Percentiles rank a stretch among this genome's conserved stretches.
Conservation (phyloP, 1,140 invertebrate species). For the Andrena cerasifolii region DNA sequence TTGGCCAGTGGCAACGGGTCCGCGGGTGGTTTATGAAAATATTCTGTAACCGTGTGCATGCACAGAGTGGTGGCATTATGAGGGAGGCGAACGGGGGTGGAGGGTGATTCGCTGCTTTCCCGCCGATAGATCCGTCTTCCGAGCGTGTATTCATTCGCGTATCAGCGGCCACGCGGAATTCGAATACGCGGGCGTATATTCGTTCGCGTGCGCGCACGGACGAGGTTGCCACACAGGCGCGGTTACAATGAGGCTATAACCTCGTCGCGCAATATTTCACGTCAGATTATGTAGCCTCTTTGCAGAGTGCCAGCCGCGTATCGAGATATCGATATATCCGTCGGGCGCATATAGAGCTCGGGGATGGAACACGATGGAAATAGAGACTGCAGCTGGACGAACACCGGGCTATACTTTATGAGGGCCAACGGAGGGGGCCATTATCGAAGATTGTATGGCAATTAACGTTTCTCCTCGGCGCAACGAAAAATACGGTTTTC, state of each 20-base stretch:
- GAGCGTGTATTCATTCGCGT: slow-evolving; percentile 26
- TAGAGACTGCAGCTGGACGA: slow-evolving; percentile 53
- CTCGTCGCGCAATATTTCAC: slow-evolving; percentile 65
- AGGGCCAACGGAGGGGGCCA: slow-evolving; percentile 1
- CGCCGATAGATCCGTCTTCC: slow-evolving; percentile 20
- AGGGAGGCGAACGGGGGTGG: slow-evolving; percentile 17
- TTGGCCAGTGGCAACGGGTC: slow-evolving; percentile 22
- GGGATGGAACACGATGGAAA: slow-evolving; percentile 44
- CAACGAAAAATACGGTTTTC: background rate
- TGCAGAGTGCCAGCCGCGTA: slow-evolving; percentile 49
- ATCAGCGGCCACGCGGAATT: background rate
- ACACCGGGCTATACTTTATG: background rate
- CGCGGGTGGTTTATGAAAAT: slow-evolving; percentile 59
- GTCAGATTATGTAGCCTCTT: slow-evolving; percentile 65
- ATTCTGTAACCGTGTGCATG: slow-evolving; percentile 39
- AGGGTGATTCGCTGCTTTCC: background rate
- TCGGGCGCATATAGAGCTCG: slow-evolving; percentile 33
- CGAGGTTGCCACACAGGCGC: background rate
- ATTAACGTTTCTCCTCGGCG: slow-evolving; percentile 7
- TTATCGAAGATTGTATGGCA: background rate
- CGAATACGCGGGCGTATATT: background rate
- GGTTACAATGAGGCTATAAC: slow-evolving; percentile 51
- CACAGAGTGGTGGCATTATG: slow-evolving; percentile 16
- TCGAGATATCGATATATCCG: slow-evolving; percentile 56
- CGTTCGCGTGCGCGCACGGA: background rate